Evolutionary conservation across 2,113 vertebrate species (phyloP).

Genomic region (Pheucticus melanocephalus): DNA sequence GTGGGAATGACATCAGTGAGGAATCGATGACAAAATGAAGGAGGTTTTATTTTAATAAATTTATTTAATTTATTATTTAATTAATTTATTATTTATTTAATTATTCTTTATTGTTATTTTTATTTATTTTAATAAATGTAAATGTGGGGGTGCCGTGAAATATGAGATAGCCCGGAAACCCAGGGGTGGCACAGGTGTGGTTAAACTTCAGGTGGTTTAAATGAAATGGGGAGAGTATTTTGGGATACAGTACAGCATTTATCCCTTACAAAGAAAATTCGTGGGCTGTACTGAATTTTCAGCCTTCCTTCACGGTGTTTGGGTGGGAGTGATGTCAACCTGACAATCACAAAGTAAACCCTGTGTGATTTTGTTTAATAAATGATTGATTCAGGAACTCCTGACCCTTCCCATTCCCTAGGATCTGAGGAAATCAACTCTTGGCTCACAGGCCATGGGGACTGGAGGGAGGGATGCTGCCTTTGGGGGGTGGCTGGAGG

Average conservation of each 20-base stretch:
- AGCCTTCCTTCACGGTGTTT: neutral
- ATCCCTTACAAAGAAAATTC: neutral
- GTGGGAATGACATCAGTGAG: neutral
- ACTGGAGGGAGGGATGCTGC: neutral
- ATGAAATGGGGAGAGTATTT: neutral
- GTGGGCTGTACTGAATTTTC: neutral
- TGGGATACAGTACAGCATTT: neutral
- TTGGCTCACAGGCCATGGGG: neutral
- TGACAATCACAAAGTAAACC: neutral
- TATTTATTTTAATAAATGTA: neutral
- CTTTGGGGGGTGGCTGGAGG: neutral
- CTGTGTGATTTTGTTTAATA: neutral
- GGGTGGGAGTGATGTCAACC: neutral
- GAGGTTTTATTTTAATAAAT: neutral
- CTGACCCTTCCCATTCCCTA: neutral
- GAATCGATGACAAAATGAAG: neutral
- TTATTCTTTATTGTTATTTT: no score
- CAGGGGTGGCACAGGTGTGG: rapidly evolving
- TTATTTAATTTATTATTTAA: no score
- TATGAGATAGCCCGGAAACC: neutral
- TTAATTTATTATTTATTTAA: neutral
- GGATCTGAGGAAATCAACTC: neutral
- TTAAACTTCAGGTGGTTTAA: neutral
- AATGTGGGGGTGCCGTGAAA: neutral
- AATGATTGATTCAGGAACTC: neutral